Evolutionary conservation across 1,140 invertebrate genomes (phyloP).

Genomic region (Diorhabda carinulata): DNA sequence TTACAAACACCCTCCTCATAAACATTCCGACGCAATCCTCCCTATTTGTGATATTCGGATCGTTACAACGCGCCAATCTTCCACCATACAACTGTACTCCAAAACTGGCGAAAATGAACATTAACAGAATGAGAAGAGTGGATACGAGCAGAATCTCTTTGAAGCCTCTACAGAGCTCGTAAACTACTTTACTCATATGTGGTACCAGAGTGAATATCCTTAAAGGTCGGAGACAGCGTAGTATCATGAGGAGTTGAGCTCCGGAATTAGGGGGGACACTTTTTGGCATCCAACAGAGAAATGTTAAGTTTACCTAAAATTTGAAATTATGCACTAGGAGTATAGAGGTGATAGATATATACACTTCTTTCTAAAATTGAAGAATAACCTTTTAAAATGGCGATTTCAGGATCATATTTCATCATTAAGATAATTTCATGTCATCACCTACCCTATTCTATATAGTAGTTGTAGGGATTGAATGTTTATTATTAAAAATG

Average conservation of each 20-base stretch:
- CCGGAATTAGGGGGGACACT: conserved; percentile 87
- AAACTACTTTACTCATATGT: conserved; percentile 99
- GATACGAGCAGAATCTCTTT: conserved; percentile 98
- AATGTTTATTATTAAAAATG: too few relatives aligned
- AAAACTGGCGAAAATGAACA: conserved; percentile 99
- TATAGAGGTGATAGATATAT: neutral
- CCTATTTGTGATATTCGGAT: conserved; percentile 78
- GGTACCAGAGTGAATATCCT: conserved; percentile 97
- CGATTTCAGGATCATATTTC: too few relatives aligned
- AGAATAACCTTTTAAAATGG: too few relatives aligned
- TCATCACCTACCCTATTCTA: too few relatives aligned
- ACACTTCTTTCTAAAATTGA: too few relatives aligned
- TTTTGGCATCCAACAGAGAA: conserved; percentile 94
- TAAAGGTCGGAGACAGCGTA: conserved; percentile 92
- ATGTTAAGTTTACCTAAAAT: conserved; percentile 82
- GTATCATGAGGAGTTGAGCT: conserved; percentile 92
- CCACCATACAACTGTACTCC: conserved; percentile 98
- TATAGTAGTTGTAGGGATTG: too few relatives aligned
- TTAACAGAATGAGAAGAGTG: conserved; percentile 92
- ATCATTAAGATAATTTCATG: too few relatives aligned
- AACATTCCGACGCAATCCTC: conserved; percentile 95
- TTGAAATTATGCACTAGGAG: neutral
- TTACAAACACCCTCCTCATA: conserved; percentile 91
- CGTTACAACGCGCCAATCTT: conserved; percentile 92
- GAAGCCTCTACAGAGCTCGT: conserved; percentile 97